These are phyloP conservation scores for Rhagoletis zephyria DNA, from an alignment of 1,140 invertebrate species.

Conservation along the genomic window DNA sequence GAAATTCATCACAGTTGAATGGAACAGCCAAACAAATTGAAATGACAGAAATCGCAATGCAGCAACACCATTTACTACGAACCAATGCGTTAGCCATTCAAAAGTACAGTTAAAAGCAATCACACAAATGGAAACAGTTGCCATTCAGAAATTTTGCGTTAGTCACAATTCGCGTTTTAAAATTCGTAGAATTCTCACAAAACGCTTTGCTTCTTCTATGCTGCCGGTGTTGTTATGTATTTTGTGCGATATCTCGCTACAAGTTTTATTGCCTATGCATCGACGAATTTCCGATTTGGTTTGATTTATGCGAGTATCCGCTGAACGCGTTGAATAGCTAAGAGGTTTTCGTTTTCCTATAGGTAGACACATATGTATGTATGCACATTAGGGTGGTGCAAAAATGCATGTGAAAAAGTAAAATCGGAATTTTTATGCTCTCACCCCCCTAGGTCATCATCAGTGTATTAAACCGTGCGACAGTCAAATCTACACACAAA, in stretches of 20 bases:
- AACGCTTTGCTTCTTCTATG: not conserved
- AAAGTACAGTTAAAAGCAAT: not conserved
- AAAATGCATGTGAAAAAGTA: too few relatives aligned
- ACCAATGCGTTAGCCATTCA: not conserved
- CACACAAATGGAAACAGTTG: not conserved
- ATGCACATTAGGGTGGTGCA: not conserved
- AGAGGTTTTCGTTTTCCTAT: not conserved
- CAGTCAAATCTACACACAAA: too few relatives aligned
- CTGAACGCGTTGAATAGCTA: not conserved
- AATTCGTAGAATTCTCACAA: not conserved
- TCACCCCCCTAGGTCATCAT: too few relatives aligned
- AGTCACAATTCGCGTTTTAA: not conserved
- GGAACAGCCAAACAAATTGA: not conserved
- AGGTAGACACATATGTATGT: not conserved
- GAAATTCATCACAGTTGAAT: too few relatives aligned
- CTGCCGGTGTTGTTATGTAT: not conserved
- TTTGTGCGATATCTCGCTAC: not conserved
- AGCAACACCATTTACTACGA: not conserved
- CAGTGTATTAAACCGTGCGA: too few relatives aligned
- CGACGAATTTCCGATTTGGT: constrained; percentile 22
- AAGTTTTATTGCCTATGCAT: not conserved
- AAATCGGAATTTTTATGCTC: too few relatives aligned
- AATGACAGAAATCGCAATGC: constrained; percentile 27
- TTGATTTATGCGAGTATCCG: not conserved
- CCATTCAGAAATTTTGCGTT: not conserved